Conservation (phyloP, 2,797 vertebrate genomes). For the Poeciliopsis gracilis region DNA sequence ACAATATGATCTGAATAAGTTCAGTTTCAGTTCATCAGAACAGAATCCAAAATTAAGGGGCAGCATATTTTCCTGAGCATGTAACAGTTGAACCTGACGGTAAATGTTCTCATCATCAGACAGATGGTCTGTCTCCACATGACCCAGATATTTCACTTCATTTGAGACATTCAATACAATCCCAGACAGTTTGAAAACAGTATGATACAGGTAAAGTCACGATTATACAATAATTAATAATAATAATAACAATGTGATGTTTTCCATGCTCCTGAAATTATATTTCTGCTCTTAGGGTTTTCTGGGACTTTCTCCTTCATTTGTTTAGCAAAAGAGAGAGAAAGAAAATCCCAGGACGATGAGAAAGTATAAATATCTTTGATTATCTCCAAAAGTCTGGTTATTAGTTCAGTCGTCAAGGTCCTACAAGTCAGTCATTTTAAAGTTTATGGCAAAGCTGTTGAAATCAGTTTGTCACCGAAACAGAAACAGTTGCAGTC, state of each 20-base stretch:
- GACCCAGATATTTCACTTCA: too few relatives aligned
- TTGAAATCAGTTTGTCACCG: conserved; percentile 73
- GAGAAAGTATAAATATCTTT: not conserved
- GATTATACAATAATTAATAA: not conserved
- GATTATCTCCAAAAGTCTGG: not conserved
- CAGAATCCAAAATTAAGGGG: too few relatives aligned
- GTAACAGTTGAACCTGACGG: too few relatives aligned
- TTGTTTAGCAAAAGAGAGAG: not conserved
- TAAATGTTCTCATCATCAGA: too few relatives aligned
- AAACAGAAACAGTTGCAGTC: not conserved
- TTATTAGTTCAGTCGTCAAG: not conserved
- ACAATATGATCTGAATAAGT: too few relatives aligned
- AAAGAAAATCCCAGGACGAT: not conserved
- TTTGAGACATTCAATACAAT: too few relatives aligned
- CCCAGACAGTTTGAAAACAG: not conserved
- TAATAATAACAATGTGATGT: not conserved
- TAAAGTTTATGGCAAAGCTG: not conserved
- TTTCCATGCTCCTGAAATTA: not conserved
- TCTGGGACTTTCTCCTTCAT: not conserved
- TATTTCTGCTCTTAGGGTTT: not conserved
- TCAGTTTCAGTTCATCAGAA: too few relatives aligned
- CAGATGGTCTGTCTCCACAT: too few relatives aligned
- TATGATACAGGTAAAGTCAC: not conserved
- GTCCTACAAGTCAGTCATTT: not conserved
- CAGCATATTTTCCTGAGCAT: too few relatives aligned